Base-by-base conservation (phyloP, 2,888 invertebrate genomes). In the Protophormia terraenovae region DNA sequence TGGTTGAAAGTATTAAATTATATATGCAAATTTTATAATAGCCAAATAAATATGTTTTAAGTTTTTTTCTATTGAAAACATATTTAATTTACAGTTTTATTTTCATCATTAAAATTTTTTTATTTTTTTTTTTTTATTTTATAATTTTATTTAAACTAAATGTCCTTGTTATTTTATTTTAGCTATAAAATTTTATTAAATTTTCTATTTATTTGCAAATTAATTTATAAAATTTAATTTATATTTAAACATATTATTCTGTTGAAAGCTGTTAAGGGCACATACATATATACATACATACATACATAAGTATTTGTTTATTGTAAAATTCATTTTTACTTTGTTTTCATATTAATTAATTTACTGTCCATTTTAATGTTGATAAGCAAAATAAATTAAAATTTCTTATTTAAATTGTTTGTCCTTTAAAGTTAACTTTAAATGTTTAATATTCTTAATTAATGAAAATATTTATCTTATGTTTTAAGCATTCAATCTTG, bases 381-480 rank as follows among this genome's bases (percentile, higher is more conserved):
- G 76, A 66, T 66, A 76, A 55, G 41, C 22, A 41, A 55, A 41
- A 32, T 12, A 41, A 66, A 19, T 55, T 19, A 8, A 12, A 53
- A 14, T 14, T 12, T 50, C 1, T n/a, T 22, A 1, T 24, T 6
- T 12, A 14, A 27, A 53, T 0, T n/a, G 3, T 6, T 16, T 47
- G 8, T 41, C 41, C n/a, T 41, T 41, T 1, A 12, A 29, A n/a
- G 38, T n/a, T 14, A 29, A 0, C n/a, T n/a, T n/a, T 3, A 55
- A 53, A 58, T 29, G n/a, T 41, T 32, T 19, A 16, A 29, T 38
- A 55, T 76, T 53, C 41, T 67, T 78, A 78, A 78, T 69, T 69
- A 78, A 62, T 78, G 27, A 19, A 78, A 60, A 60, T 69, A 62
- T 78, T 78, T 69, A 60, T 60, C 47, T 67, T 45, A 16, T 47